Evolutionary conservation across 2,888 invertebrate genomes (phyloP).

Genomic region (Mythimna albipuncta): DNA sequence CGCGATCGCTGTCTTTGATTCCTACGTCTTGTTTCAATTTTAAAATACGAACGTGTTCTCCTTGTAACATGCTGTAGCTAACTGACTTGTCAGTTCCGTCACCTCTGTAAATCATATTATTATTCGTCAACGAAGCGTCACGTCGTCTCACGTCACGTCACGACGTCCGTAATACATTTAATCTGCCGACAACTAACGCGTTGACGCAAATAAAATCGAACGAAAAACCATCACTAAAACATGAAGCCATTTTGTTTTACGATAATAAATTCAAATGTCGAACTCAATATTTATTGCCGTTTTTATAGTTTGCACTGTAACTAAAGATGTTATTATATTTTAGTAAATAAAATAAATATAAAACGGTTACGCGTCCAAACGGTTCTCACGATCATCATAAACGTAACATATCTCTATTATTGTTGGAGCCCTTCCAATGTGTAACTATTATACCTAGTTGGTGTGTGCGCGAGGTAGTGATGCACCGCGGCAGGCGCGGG

Average conservation of each 20-base stretch:
- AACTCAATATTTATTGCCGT: slow-evolving; percentile 78
- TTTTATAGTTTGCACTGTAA: slow-evolving; percentile 78
- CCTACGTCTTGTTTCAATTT: slow-evolving; percentile 28
- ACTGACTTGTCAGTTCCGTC: slow-evolving; percentile 61
- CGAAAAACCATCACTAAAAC: slow-evolving; percentile 60
- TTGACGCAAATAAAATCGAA: slow-evolving; percentile 67
- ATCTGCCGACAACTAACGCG: slow-evolving; percentile 53
- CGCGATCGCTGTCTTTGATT: slow-evolving; percentile 35
- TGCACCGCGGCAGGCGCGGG: slow-evolving; percentile 48
- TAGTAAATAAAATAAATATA: slow-evolving; percentile 82
- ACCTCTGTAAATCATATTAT: slow-evolving; percentile 63
- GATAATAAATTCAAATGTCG: slow-evolving; percentile 75
- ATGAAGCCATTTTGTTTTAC: slow-evolving; percentile 74
- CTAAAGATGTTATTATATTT: slow-evolving; percentile 80
- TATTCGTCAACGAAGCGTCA: slow-evolving; percentile 60
- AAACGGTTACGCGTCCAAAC: slow-evolving; percentile 67
- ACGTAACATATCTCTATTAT: slow-evolving; percentile 77
- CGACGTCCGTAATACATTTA: slow-evolving; percentile 37
- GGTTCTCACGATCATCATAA: slow-evolving; percentile 76
- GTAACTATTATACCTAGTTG: slow-evolving; percentile 70
- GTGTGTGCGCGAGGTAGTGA: slow-evolving; percentile 64
- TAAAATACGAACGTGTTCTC: slow-evolving; percentile 34
- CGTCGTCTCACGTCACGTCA: slow-evolving; percentile 20
- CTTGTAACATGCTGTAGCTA: slow-evolving; percentile 54
- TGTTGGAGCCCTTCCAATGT: slow-evolving; percentile 83